These are phyloP conservation scores for Rana temporaria DNA, from an alignment of 2,113 vertebrate genomes.

Conservation along the genomic window DNA sequence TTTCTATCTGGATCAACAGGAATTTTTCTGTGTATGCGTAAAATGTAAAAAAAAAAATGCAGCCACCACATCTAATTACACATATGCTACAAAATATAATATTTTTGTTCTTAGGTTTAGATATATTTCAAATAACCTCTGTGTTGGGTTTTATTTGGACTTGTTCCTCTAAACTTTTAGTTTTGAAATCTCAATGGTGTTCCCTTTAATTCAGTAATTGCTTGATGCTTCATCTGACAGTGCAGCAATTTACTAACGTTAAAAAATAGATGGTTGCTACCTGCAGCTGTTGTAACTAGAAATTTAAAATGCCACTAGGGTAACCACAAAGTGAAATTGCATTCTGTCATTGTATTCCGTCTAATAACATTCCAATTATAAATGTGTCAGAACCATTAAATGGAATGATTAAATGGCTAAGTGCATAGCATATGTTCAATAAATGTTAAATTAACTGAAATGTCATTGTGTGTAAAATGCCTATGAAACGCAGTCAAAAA, in stretches of 20 bases:
- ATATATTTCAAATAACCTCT: no score
- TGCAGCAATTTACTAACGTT: background rate
- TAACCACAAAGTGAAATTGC: conserved; percentile 26
- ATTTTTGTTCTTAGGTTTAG: no score
- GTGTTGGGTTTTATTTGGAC: no score
- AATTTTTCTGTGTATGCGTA: no score
- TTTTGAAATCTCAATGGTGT: no score
- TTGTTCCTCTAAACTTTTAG: no score
- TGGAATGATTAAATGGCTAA: conserved; percentile 38
- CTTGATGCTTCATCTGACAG: background rate
- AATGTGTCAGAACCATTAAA: conserved; percentile 44
- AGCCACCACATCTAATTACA: no score
- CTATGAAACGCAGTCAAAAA: conserved; percentile 1
- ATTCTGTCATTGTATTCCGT: conserved; percentile 17
- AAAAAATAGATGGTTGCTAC: background rate
- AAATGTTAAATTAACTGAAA: conserved; percentile 47
- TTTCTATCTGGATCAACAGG: no score
- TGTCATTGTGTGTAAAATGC: conserved; percentile 43
- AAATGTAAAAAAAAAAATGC: no score
- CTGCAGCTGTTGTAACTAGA: conserved; percentile 20
- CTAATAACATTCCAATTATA: conserved; percentile 36
- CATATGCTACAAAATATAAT: no score
- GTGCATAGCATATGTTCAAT: conserved; percentile 44
- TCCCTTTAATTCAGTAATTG: no score
- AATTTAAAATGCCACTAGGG: background rate